Conservation (phyloP, 2,113 vertebrate genomes). For the Parus major region DNA sequence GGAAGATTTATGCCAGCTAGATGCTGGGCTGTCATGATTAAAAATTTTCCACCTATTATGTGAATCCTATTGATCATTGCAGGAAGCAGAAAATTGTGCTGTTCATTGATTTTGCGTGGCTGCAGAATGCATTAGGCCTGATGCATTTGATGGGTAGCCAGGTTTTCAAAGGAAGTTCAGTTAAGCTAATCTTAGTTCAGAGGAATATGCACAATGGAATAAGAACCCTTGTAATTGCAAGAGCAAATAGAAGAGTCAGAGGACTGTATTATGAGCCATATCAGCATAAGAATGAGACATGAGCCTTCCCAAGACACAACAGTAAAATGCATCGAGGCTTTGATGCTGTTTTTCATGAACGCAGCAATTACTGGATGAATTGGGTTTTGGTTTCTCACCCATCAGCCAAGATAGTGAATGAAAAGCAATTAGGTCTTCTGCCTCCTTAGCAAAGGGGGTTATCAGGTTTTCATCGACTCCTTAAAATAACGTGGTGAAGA, state of each 20-base stretch:
- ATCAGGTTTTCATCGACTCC: slow-evolving; percentile 70
- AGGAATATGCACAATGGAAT: slow-evolving; percentile 72
- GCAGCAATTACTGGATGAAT: slow-evolving; percentile 77
- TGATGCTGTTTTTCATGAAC: slow-evolving; percentile 74
- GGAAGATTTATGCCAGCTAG: slow-evolving; percentile 71
- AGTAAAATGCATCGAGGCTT: slow-evolving; percentile 64
- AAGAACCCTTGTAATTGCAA: slow-evolving; percentile 75
- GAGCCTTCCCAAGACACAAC: slow-evolving; percentile 67
- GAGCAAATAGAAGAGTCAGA: slow-evolving; percentile 76
- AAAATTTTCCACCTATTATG: slow-evolving; percentile 78
- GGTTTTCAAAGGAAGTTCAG: slow-evolving; percentile 75
- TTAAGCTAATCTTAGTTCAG: slow-evolving; percentile 77
- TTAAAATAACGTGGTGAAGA: slow-evolving; percentile 65
- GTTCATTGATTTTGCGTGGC: slow-evolving; percentile 79
- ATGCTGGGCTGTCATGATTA: slow-evolving; percentile 74
- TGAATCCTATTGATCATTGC: slow-evolving; percentile 77
- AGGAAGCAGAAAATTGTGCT: slow-evolving; percentile 77
- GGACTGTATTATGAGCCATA: slow-evolving; percentile 70
- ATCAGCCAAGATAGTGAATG: slow-evolving; percentile 73
- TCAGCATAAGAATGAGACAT: slow-evolving; percentile 75
- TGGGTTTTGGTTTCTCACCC: slow-evolving; percentile 75
- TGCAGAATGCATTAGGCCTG: slow-evolving; percentile 76
- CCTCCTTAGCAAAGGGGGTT: slow-evolving; percentile 63
- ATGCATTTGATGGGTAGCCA: slow-evolving; percentile 74
- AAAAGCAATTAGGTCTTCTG: slow-evolving; percentile 74